Evolutionary conservation across 2,797 vertebrate genomes (phyloP).

Genomic region (Labeo calbasu): DNA sequence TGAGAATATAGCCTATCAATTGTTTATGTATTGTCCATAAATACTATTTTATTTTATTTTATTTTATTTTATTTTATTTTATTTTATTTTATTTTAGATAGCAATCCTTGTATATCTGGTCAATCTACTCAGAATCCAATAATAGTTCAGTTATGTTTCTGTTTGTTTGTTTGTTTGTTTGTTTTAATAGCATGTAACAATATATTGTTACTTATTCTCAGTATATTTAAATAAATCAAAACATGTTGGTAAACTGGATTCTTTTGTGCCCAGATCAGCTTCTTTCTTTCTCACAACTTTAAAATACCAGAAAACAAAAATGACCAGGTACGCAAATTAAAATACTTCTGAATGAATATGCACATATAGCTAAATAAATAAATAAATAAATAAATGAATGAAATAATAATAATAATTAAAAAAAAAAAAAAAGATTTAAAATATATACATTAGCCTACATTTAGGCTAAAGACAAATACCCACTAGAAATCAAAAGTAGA

Average conservation of each 20-base stretch:
- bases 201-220: neutral
- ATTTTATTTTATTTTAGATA: neutral
- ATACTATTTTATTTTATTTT: neutral
- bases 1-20: neutral
- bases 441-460: too few relatives aligned
- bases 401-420: too few relatives aligned
- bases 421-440: too few relatives aligned
- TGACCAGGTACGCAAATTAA: too few relatives aligned
- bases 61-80: too few relatives aligned
- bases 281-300: neutral
- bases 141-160: neutral
- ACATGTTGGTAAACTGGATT: slow-evolving; percentile 2
- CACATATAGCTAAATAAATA: too few relatives aligned
- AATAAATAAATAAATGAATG: too few relatives aligned
- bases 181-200: neutral
- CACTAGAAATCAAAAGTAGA: too few relatives aligned
- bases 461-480: too few relatives aligned
- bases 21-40: neutral
- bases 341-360: too few relatives aligned
- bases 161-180: neutral
- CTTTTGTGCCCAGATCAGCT: neutral
- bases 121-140: neutral
- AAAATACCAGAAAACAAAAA: neutral
- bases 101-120: neutral
- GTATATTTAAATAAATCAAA: neutral